These are phyloP conservation scores for Leptinotarsa haldemani DNA, from an alignment of 2,888 invertebrate genomes.

Conservation along the genomic window DNA sequence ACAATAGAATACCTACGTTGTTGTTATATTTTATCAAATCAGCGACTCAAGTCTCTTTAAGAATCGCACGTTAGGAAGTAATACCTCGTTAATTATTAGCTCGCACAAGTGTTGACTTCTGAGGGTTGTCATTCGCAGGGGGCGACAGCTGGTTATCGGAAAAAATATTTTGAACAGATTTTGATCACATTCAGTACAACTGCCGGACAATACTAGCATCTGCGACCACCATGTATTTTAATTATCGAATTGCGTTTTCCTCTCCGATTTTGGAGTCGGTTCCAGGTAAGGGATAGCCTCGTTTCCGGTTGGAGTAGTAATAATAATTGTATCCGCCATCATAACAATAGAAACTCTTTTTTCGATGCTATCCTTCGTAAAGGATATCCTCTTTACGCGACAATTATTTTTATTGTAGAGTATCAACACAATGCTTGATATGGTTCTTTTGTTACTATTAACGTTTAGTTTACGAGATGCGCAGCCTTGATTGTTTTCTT, in stretches of 20 bases:
- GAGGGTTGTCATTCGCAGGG: too few relatives aligned
- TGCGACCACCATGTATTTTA: not conserved
- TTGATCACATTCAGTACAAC: too few relatives aligned
- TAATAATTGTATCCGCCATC: constrained; percentile 34
- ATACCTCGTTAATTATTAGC: too few relatives aligned
- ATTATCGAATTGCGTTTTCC: constrained; percentile 16
- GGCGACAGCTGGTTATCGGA: too few relatives aligned
- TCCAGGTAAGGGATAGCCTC: constrained; percentile 36
- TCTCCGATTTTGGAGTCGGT: constrained; percentile 28
- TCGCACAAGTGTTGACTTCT: too few relatives aligned
- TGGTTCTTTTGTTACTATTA: constrained; percentile 47
- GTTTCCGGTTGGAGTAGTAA: constrained; percentile 41
- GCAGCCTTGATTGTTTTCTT: not conserved
- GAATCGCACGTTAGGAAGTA: too few relatives aligned
- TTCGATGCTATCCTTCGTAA: constrained; percentile 53
- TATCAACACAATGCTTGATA: constrained; percentile 52
- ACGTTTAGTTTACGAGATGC: not conserved
- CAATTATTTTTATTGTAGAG: constrained; percentile 59
- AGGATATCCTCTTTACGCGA: constrained; percentile 61
- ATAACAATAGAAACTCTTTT: constrained; percentile 41
- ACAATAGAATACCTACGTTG: too few relatives aligned
- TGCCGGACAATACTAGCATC: not conserved
- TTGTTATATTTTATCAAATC: too few relatives aligned
- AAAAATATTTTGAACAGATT: too few relatives aligned
- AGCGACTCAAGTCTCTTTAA: too few relatives aligned